Base-by-base conservation (phyloP, 2,113 vertebrate species). In the Prinia subflava region DNA sequence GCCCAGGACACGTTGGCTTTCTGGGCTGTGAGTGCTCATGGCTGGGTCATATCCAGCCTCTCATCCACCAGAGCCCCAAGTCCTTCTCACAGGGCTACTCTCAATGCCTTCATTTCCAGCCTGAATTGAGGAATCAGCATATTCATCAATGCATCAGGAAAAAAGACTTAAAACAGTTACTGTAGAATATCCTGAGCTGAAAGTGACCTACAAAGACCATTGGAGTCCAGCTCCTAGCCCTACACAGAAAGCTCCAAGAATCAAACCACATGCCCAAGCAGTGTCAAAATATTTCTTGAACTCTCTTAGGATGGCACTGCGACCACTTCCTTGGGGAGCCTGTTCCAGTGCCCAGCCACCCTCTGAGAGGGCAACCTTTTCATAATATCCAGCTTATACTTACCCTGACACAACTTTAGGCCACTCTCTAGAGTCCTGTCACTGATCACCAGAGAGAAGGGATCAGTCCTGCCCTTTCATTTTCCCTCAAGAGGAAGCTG, bases 201-300 rank as follows among this genome's bases (percentile, higher is more conserved):
- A 74, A 81, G 13, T 4, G 28, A 67, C 12, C 4, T 46, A 50
- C 13, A 20, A 33, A 18, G 52, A 44, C 13, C 22, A 50, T 2
- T 0, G 0, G 3, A 31, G 18, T 27, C 22, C 67, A 80, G 1
- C 27, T 65, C 27, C 31, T 16, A 15, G 10, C 22, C 37, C 22
- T 28, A 37, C 44, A 59, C 13, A 53, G 28, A 23, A 62, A 31
- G 33, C 22, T 44, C 15, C 18, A 52, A 65, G 18, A 73, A 27
- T 37, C 50, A 50, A 33, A 65, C 3, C 18, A 50, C 7, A 35
- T 6, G 22, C 12, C 44, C 10, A 50, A 46, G 23, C n/a, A 44
- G 17, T 23, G 27, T 30, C 37, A 27, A 81, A 74, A 67, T 7
- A 44, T 19, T 33, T 50, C 12, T 15, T 52, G n/a, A 67, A 20